Evolutionary conservation across 2,888 invertebrate genomes (phyloP).

Genomic region (Brachyopa scutellaris): DNA sequence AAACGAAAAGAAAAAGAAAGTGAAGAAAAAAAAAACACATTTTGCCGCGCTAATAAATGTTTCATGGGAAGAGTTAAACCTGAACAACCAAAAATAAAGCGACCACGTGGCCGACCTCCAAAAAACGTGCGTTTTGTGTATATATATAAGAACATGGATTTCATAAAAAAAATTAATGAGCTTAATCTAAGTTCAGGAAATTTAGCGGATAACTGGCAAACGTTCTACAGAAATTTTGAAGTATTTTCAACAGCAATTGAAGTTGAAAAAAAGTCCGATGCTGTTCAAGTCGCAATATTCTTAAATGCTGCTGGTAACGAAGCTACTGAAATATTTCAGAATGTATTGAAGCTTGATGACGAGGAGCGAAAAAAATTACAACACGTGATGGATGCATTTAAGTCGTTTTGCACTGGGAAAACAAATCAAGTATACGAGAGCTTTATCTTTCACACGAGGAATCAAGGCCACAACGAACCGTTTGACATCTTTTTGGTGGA

Average conservation of each 20-base stretch:
- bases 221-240: too few species aligned
- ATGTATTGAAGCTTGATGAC: not conserved
- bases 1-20: too few species aligned
- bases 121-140: not conserved
- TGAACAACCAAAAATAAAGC: not conserved
- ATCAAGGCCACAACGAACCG: not conserved
- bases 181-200: not conserved
- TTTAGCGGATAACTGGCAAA: not conserved
- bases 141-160: not conserved
- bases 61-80: too few species aligned
- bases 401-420: not conserved
- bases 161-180: not conserved
- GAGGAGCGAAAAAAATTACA: not conserved
- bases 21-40: too few species aligned
- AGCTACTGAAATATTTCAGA: not conserved
- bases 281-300: not conserved
- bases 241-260: conserved; percentile 6
- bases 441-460: conserved; percentile 6
- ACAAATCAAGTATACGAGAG: conserved; percentile 4
- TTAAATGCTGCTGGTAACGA: not conserved
- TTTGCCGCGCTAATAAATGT: too few species aligned
- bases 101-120: not conserved
- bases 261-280: not conserved
- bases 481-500: conserved; percentile 5
- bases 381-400: not conserved